Evolutionary conservation across 2,888 invertebrate genomes (phyloP).

Genomic region (Parnassius glacialis): DNA sequence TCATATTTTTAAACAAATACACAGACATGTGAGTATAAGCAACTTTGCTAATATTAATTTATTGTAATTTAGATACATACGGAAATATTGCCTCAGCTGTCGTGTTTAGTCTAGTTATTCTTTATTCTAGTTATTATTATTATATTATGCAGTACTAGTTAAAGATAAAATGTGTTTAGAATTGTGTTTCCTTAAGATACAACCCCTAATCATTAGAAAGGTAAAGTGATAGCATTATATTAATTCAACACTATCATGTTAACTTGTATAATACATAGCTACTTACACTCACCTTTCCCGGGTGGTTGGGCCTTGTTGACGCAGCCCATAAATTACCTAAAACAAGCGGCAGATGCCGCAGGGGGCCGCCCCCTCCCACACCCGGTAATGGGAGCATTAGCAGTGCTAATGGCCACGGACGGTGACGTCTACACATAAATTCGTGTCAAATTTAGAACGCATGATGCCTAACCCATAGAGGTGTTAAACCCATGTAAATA

Average conservation of each 20-base stretch:
- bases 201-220: too few relatives aligned
- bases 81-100: too few relatives aligned
- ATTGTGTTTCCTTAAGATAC: too few relatives aligned
- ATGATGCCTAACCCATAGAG: slow-evolving; percentile 36
- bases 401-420: slow-evolving; percentile 74
- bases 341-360: slow-evolving; percentile 78
- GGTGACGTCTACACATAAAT: slow-evolving; percentile 78
- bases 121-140: too few relatives aligned
- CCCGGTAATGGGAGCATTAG: slow-evolving; percentile 78
- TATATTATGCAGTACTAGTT: too few relatives aligned
- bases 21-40: too few relatives aligned
- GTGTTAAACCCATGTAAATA: slow-evolving; percentile 10
- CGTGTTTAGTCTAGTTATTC: too few relatives aligned
- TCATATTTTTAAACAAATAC: too few relatives aligned
- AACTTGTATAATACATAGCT: slow-evolving; percentile 30
- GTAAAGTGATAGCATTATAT: slow-evolving; percentile 7
- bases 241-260: slow-evolving; percentile 12
- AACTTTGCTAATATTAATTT: too few relatives aligned
- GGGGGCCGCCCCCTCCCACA: slow-evolving; percentile 44
- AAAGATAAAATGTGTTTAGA: too few relatives aligned
- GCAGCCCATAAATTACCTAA: slow-evolving; percentile 76
- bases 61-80: too few relatives aligned
- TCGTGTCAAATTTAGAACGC: slow-evolving; percentile 72
- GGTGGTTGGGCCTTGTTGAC: slow-evolving; percentile 58
- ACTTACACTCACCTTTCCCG: slow-evolving; percentile 52